These are phyloP conservation scores for Abrostola tripartita DNA, from an alignment of 2,888 invertebrate genomes.

Conservation along the genomic window DNA sequence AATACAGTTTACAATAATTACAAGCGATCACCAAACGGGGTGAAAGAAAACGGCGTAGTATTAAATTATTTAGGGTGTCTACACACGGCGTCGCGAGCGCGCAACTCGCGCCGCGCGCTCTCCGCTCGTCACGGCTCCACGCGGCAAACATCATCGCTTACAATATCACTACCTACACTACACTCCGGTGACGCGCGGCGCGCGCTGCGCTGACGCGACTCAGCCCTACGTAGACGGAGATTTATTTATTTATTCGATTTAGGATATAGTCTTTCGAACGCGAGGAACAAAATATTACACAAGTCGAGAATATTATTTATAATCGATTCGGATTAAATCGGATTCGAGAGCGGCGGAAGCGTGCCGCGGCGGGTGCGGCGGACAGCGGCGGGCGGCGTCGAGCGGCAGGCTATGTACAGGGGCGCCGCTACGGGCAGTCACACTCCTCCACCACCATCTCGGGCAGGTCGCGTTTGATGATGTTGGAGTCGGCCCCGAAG, in stretches of 20 bases:
- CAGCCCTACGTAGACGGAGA: slow-evolving; percentile 65
- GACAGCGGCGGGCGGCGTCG: slow-evolving; percentile 61
- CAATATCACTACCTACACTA: slow-evolving; percentile 40
- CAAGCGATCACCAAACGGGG: slow-evolving; percentile 88
- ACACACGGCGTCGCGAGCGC: slow-evolving; percentile 66
- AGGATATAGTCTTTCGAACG: slow-evolving; percentile 89
- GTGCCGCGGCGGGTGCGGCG: slow-evolving; percentile 72
- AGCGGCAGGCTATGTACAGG: slow-evolving; percentile 74
- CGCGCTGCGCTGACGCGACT: slow-evolving; percentile 61
- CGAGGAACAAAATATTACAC: slow-evolving; percentile 88
- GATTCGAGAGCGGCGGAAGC: slow-evolving; percentile 86
- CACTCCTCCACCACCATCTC: slow-evolving; percentile 99
- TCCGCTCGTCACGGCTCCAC: slow-evolving; percentile 29
- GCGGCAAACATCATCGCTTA: slow-evolving; percentile 33
- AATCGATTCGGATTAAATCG: slow-evolving; percentile 86
- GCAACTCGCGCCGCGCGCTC: slow-evolving; percentile 56
- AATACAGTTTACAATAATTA: slow-evolving; percentile 89
- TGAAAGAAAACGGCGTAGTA: slow-evolving; percentile 88
- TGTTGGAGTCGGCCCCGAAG: slow-evolving; percentile 96
- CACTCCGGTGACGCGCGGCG: slow-evolving; percentile 47
- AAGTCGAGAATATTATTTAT: slow-evolving; percentile 88
- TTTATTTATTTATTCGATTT: slow-evolving; percentile 78
- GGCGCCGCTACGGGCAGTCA: slow-evolving; percentile 93
- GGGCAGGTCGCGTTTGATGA: slow-evolving; percentile 97
- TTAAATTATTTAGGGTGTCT: slow-evolving; percentile 83